phyloP scores from a whole-genome alignment of 2,797 vertebrate species.

The Catharus ustulatus region DNA sequence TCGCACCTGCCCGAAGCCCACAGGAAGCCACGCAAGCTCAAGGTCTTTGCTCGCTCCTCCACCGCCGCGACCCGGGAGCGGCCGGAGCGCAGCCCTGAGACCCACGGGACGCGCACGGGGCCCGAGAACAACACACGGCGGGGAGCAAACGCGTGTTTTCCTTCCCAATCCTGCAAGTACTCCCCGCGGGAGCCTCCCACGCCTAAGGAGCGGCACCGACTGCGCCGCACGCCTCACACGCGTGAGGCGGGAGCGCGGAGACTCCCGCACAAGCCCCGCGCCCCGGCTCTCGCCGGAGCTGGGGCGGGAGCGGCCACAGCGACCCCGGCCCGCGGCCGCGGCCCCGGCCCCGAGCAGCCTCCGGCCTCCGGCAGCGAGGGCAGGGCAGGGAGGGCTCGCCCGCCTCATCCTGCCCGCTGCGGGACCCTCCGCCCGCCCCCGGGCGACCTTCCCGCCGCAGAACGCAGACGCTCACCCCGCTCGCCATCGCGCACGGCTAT shows the following conservation, averaged over 20 bases:
- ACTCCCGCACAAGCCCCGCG: accelerated
- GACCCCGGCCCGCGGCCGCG: not conserved
- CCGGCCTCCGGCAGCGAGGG: not conserved
- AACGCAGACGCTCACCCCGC: not conserved
- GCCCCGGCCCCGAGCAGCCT: not conserved
- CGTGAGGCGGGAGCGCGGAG: no score
- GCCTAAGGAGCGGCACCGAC: accelerated
- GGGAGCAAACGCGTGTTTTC: accelerated
- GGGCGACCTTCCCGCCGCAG: not conserved
- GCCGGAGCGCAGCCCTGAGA: not conserved
- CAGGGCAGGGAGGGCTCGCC: not conserved
- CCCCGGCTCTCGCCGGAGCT: no score
- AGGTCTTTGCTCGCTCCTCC: not conserved
- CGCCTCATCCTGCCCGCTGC: not conserved
- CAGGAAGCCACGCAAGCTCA: accelerated
- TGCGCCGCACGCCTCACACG: accelerated
- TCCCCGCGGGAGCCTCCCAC: not conserved
- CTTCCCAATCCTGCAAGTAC: not conserved
- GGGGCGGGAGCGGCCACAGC: no score
- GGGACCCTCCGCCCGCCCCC: not conserved
- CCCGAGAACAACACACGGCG: accelerated
- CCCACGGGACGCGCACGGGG: accelerated
- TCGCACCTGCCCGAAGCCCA: not conserved
- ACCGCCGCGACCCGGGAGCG: accelerated
- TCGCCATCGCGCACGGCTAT: not conserved